Percentiles rank a stretch among this genome's conserved stretches.
These are phyloP conservation scores for Harpagifer antarcticus DNA, from an alignment of 2,797 vertebrate species.

Conservation along the genomic window DNA sequence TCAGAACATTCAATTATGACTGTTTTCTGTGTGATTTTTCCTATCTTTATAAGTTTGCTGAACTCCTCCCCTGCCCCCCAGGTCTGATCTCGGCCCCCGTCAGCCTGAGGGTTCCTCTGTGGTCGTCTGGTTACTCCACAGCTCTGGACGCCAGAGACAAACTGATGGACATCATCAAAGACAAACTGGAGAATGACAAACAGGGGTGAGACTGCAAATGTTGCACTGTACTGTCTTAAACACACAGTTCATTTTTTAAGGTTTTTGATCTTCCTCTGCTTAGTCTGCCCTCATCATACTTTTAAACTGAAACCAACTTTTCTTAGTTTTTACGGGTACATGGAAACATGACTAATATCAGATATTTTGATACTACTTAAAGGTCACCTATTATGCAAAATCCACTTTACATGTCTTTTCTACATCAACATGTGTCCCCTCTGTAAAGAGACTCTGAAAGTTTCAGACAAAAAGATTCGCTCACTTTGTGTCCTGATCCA, in stretches of 20 bases:
- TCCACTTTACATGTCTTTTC: too few species aligned
- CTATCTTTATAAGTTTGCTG: background rate
- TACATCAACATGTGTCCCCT: too few species aligned
- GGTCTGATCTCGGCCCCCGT: conserved; percentile 81
- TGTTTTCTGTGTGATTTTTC: background rate
- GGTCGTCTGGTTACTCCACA: conserved; percentile 75
- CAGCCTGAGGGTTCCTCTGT: conserved; percentile 76
- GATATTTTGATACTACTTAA: background rate
- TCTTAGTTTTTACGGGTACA: background rate
- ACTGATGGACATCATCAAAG: conserved; percentile 78
- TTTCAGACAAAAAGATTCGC: too few species aligned
- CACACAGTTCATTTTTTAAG: too few species aligned
- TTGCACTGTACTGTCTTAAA: too few species aligned
- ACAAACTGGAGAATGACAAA: conserved; percentile 74
- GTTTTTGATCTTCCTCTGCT: background rate
- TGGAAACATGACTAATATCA: too few species aligned
- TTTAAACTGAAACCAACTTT: background rate
- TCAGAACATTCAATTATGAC: background rate
- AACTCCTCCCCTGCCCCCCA: conserved; percentile 21
- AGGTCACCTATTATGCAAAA: too few species aligned
- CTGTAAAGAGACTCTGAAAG: too few species aligned
- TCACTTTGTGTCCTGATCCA: too few species aligned
- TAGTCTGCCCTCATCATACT: background rate
- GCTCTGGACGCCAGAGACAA: conserved; percentile 77
- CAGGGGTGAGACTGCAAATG: conserved; percentile 62